Base-by-base conservation (phyloP, 2,113 vertebrate genomes). In the Clarias magur region DNA sequence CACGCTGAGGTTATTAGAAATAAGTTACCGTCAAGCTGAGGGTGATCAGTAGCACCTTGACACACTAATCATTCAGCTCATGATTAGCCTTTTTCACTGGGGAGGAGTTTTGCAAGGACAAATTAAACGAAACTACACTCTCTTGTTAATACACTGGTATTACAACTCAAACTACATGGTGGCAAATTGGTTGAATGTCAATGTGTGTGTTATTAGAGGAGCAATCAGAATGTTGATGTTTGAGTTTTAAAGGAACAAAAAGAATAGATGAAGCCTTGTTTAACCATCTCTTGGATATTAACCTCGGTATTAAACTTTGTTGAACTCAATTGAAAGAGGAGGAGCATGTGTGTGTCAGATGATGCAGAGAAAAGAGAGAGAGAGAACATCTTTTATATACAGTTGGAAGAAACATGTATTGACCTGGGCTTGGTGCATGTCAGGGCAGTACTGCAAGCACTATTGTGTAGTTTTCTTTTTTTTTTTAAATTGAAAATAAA, bases 321-420 rank as follows among this genome's bases (percentile, higher is more conserved):
- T 53, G 21, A 75, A 75, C 21, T 48, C 13, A 21, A 38, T 48
- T 25, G 25, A 30, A 62, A 56, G 19, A 62, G 63, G 17, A 25
- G 2, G 56, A 34, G 83, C 30, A 53, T n/a, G 17, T 63, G 48
- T 75, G 9, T 78, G 2, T 12, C 16, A 54, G 57, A 48, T 48
- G 48, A 48, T 7, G 48, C 48, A 80, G 27, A 9, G 27, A 17
- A 57, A 7, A 34, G 34, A 19, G 27, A 27, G 12, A 27, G 65
- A 67, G 65, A 27, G 3, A 59, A 17, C 8, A 59, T 34, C 56
- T 48, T 75, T 83, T 25, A 63, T 79, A 27, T 78, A 4, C n/a
- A 53, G 84, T 63, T 72, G 82, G 13, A 59, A 19, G 85, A 81
- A 80, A 81, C 78, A 34, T 60, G 78, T 56, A 17, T 8, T 56